phyloP scores from a whole-genome alignment of 2,797 vertebrate genomes.

The Hydrocynus forskahlii region DNA sequence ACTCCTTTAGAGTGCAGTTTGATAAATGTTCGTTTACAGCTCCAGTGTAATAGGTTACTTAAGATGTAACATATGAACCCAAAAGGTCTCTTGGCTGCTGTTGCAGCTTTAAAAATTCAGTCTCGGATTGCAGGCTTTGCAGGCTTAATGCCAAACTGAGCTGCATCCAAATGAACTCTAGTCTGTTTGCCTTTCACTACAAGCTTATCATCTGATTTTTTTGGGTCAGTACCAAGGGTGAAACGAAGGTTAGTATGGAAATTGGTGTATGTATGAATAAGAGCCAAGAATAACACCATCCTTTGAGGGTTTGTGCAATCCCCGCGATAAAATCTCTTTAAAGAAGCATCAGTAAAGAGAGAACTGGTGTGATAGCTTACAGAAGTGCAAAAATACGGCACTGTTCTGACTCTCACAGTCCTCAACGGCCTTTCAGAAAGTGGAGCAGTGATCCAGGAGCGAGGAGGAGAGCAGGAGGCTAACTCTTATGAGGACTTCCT shows the following conservation, averaged over 20 bases:
- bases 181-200: conserved; percentile 1
- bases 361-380: not conserved
- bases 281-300: conserved; percentile 7
- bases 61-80: conserved; percentile 4
- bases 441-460: conserved; percentile 32
- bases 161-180: not conserved
- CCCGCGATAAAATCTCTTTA: not conserved
- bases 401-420: not conserved
- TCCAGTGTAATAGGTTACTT: not conserved
- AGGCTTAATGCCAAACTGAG: not conserved
- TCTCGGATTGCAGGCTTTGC: not conserved
- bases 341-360: not conserved
- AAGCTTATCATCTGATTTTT: conserved; percentile 7
- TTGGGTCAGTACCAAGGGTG: not conserved
- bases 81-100: not conserved
- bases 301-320: not conserved
- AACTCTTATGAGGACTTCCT: conserved; percentile 16
- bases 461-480: not conserved
- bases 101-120: conserved; percentile 8
- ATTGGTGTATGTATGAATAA: not conserved
- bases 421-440: conserved; percentile 35
- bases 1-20: not conserved
- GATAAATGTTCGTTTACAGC: not conserved
- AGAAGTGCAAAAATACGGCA: not conserved
- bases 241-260: not conserved